Conservation (phyloP, 2,888 invertebrate species). For the Trissolcus japonicus region DNA sequence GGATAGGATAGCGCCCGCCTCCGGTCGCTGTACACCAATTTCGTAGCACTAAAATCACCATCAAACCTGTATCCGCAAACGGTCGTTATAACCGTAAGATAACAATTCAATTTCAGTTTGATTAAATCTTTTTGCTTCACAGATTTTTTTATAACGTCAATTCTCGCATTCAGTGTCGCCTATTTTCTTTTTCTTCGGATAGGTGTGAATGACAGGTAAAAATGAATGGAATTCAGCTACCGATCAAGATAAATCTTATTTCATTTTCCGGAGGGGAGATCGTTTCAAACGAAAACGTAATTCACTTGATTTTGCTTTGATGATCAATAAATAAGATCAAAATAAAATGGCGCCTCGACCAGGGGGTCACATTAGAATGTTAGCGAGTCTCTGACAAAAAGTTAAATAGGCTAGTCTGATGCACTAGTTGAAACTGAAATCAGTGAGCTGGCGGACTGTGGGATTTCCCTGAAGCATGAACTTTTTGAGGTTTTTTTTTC, state of each 20-base stretch:
- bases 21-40: constrained; percentile 17
- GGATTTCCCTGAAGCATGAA: constrained; percentile 52
- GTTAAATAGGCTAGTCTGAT: too few relatives aligned
- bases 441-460: constrained; percentile 42
- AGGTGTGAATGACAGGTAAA: too few relatives aligned
- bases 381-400: constrained; percentile 19
- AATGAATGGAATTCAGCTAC: too few relatives aligned
- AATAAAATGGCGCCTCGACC: constrained; percentile 7
- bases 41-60: constrained; percentile 16
- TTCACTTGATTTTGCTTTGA: background rate
- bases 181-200: too few relatives aligned
- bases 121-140: background rate
- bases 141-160: too few relatives aligned
- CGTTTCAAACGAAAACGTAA: background rate
- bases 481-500: constrained; percentile 49
- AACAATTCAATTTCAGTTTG: constrained; percentile 5
- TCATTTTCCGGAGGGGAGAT: too few relatives aligned
- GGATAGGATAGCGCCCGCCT: constrained; percentile 21
- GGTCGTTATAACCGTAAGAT: constrained; percentile 12
- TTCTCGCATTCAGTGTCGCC: too few relatives aligned
- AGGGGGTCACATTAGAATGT: constrained; percentile 16
- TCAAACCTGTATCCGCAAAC: constrained; percentile 6
- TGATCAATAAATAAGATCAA: constrained; percentile 1
- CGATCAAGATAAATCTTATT: too few relatives aligned
- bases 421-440: constrained; percentile 39